Evolutionary conservation across 2,888 invertebrate species (phyloP).

Genomic region (Calameuta pallipes): DNA sequence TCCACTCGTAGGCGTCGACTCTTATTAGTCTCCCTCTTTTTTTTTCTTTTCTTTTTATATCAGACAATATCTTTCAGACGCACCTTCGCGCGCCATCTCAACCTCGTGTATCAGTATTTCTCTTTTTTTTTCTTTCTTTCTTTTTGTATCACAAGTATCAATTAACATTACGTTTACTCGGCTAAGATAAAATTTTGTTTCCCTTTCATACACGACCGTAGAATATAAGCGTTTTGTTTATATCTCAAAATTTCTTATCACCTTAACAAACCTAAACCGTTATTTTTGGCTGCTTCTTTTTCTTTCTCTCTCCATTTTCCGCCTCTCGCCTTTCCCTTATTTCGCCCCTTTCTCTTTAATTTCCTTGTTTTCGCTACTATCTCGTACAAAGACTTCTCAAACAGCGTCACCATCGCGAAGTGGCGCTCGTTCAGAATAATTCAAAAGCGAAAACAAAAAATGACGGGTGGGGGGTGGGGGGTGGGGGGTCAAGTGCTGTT

Average conservation of each 20-base stretch:
- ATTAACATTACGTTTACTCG: constrained; percentile 43
- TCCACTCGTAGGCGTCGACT: constrained; percentile 6
- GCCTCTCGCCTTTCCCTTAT: neutral
- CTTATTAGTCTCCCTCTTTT: neutral
- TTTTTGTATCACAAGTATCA: constrained; percentile 53
- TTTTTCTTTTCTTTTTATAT: neutral
- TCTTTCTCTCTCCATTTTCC: constrained; percentile 14
- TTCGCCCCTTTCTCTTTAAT: constrained; percentile 15
- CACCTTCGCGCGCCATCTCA: neutral
- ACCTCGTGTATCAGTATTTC: neutral
- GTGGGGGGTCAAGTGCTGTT: neutral
- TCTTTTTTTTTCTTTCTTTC: constrained; percentile 13
- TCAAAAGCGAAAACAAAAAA: neutral
- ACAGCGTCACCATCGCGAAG: neutral
- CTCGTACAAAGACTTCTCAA: neutral
- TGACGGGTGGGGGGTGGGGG: too few species aligned
- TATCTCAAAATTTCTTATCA: constrained; percentile 34
- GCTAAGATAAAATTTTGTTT: constrained; percentile 51
- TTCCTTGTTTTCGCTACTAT: neutral
- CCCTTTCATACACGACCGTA: constrained; percentile 49
- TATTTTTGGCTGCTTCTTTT: constrained; percentile 19
- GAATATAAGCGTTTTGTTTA: constrained; percentile 58
- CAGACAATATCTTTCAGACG: constrained; percentile 33
- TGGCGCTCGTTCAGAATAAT: neutral
- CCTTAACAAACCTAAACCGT: constrained; percentile 7